Conservation (phyloP, 2,113 vertebrate genomes). For the Leptodactylus fuscus region DNA sequence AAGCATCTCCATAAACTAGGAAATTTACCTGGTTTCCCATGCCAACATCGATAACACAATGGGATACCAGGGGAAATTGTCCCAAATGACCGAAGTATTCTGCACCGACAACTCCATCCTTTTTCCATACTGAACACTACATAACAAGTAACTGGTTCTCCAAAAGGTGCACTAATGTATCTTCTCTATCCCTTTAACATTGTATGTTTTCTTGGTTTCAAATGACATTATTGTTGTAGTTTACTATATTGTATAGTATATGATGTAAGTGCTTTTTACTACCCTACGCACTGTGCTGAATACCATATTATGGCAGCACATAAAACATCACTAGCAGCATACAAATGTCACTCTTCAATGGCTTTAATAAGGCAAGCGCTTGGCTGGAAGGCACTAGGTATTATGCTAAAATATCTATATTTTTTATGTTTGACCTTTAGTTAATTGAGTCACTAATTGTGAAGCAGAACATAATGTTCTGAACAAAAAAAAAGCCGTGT, state of each 20-base stretch:
- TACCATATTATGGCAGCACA: neutral
- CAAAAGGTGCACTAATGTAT: no score
- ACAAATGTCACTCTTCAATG: neutral
- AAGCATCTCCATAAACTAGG: no score
- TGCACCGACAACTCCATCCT: no score
- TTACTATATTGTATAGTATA: neutral
- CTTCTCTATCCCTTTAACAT: neutral
- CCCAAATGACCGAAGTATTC: no score
- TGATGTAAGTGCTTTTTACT: no score
- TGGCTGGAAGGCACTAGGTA: neutral
- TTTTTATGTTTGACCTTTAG: constrained; percentile 2
- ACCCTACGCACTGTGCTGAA: no score
- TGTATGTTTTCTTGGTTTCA: neutral
- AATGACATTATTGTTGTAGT: neutral
- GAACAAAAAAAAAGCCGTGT: neutral
- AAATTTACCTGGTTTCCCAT: no score
- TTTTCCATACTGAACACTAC: no score
- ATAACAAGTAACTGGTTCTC: no score
- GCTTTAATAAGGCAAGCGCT: neutral
- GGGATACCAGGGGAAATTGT: no score
- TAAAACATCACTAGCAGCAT: neutral
- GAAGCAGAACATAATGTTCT: neutral
- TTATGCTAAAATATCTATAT: constrained; percentile 3
- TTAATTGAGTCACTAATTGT: constrained; percentile 28
- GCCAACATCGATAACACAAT: no score